Conservation (phyloP, 2,113 vertebrate genomes). For the Cryptomyrus ogoouensis region DNA sequence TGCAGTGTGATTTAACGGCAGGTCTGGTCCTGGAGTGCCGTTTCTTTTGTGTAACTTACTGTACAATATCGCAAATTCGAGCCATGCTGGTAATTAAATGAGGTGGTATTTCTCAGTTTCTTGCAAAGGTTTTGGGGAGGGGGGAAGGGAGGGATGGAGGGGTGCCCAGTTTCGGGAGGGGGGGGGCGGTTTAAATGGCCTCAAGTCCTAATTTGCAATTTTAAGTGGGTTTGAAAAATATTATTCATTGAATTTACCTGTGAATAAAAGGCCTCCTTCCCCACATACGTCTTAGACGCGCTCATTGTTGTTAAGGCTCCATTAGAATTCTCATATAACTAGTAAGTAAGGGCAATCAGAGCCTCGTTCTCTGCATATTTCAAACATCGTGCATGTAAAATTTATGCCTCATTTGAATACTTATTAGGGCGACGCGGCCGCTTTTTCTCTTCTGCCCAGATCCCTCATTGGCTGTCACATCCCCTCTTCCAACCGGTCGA, state of each 20-base stretch:
- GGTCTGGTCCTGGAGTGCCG: neutral
- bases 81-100: slow-evolving; percentile 6
- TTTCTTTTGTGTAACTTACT: slow-evolving; percentile 9
- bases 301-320: slow-evolving; percentile 58
- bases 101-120: neutral
- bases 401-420: slow-evolving; percentile 99
- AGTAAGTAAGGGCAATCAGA: slow-evolving; percentile 92
- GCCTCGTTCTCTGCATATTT: slow-evolving; percentile 97
- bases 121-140: neutral
- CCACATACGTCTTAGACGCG: slow-evolving; percentile 52
- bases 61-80: neutral
- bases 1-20: neutral
- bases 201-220: slow-evolving; percentile 39
- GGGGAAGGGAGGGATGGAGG: no score
- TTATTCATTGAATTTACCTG: slow-evolving; percentile 42
- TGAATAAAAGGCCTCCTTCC: slow-evolving; percentile 41
- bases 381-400: slow-evolving; percentile 98
- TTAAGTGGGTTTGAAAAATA: slow-evolving; percentile 28
- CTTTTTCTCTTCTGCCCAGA: slow-evolving; percentile 84
- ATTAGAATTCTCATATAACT: slow-evolving; percentile 92
- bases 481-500: slow-evolving; percentile 42
- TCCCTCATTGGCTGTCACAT: slow-evolving; percentile 70
- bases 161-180: neutral
- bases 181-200: neutral
- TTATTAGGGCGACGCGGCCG: slow-evolving; percentile 88